These are phyloP conservation scores for Diaperis boleti DNA, from an alignment of 2,888 invertebrate genomes.

Conservation along the genomic window DNA sequence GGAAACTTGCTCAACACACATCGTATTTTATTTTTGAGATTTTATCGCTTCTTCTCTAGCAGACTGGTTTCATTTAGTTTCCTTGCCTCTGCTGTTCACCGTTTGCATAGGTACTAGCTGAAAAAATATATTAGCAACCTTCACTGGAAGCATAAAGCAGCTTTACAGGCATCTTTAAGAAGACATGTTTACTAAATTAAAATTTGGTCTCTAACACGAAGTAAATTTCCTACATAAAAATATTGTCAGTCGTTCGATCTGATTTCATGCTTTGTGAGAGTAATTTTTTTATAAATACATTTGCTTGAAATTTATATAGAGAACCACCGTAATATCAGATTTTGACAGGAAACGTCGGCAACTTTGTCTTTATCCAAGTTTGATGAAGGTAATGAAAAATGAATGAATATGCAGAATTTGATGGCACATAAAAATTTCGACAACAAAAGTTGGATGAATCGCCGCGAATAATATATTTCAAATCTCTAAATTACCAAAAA, in stretches of 20 bases:
- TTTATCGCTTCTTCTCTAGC: constrained; percentile 22
- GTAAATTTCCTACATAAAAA: constrained; percentile 10
- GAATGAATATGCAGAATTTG: too few species aligned
- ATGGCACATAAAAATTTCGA: too few species aligned
- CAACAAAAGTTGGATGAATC: too few species aligned
- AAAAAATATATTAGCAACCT: constrained; percentile 18
- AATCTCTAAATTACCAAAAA: too few species aligned
- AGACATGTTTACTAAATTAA: constrained; percentile 15
- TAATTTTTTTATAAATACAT: too few species aligned
- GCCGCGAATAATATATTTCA: too few species aligned
- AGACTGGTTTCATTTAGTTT: constrained; percentile 9
- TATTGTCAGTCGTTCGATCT: constrained; percentile 2
- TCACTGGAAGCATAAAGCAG: constrained; percentile 21
- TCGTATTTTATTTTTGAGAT: constrained; percentile 30
- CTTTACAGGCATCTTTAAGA: constrained; percentile 16
- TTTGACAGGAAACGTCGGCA: background rate
- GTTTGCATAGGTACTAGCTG: constrained; percentile 1
- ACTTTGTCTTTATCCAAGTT: background rate
- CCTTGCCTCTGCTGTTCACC: background rate
- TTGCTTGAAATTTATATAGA: too few species aligned
- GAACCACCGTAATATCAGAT: too few species aligned
- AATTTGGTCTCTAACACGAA: constrained; percentile 17
- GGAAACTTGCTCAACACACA: constrained; percentile 22
- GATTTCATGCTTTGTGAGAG: background rate
- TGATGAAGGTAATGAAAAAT: background rate